phyloP scores from a whole-genome alignment of 2,113 vertebrate genomes.

The Speoplatyrhinus poulsoni region DNA sequence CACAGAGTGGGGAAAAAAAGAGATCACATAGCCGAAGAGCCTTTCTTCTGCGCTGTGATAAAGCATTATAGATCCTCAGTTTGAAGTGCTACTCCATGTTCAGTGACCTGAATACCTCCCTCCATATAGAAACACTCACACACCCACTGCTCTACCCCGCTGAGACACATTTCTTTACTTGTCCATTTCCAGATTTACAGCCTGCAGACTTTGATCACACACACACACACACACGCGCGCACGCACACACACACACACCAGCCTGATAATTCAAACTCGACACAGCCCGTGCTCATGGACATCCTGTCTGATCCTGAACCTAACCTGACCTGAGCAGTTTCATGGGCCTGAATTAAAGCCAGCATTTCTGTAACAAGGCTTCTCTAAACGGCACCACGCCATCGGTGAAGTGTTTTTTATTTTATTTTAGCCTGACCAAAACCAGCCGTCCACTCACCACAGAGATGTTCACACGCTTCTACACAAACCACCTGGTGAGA shows the following conservation, averaged over 20 bases:
- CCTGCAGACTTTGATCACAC: conserved; percentile 3
- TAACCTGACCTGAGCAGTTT: too few species aligned
- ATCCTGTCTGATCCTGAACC: too few species aligned
- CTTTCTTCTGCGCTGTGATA: background rate
- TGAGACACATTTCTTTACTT: conserved; percentile 35
- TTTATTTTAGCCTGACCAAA: too few species aligned
- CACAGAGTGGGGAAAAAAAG: background rate
- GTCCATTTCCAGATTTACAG: conserved; percentile 9
- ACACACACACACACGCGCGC: background rate
- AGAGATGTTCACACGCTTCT: too few species aligned
- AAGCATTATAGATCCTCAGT: too few species aligned
- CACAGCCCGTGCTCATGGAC: too few species aligned
- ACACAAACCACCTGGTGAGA: too few species aligned
- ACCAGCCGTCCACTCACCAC: too few species aligned
- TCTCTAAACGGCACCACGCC: too few species aligned
- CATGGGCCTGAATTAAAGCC: too few species aligned
- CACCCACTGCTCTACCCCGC: background rate
- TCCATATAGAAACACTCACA: conserved; percentile 27
- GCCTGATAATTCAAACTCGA: background rate
- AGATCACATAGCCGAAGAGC: background rate
- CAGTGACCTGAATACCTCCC: conserved; percentile 58
- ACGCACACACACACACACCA: background rate
- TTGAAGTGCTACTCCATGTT: conserved; percentile 32
- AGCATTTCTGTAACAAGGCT: too few species aligned
- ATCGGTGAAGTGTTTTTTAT: too few species aligned